These are phyloP conservation scores for Eudyptes chrysolophus DNA, from an alignment of 2,113 vertebrate species.

Conservation along the genomic window DNA sequence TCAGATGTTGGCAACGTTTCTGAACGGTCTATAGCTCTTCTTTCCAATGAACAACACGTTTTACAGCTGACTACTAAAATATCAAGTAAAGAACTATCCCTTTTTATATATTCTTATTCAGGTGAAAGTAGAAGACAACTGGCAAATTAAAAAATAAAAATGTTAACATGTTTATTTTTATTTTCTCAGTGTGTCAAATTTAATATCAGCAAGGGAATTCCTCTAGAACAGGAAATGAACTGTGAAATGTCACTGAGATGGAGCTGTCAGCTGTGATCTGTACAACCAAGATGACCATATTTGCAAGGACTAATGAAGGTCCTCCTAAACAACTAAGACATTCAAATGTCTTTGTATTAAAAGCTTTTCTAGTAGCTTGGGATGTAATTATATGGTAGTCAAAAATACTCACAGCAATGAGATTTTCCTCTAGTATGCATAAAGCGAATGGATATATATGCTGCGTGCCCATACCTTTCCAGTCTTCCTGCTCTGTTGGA, in stretches of 20 bases:
- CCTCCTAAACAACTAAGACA: neutral
- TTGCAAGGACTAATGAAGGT: neutral
- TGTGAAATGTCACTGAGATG: neutral
- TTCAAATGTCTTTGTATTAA: neutral
- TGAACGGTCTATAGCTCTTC: neutral
- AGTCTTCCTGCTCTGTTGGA: neutral
- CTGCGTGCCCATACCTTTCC: neutral
- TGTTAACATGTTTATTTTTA: neutral
- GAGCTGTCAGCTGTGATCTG: neutral
- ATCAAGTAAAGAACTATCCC: neutral
- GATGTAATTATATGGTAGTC: neutral
- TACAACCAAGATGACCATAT: neutral
- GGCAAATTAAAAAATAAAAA: neutral
- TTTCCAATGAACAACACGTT: neutral
- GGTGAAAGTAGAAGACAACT: neutral
- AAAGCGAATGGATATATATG: neutral
- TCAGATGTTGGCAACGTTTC: neutral
- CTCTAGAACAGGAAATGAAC: neutral
- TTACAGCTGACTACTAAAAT: neutral
- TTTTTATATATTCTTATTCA: neutral
- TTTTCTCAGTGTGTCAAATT: neutral
- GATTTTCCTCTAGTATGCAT: neutral
- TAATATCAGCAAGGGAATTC: neutral
- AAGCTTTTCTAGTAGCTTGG: neutral
- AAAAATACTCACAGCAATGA: neutral